Conservation (phyloP, 2,113 vertebrate species). For the Pholis gunnellus region DNA sequence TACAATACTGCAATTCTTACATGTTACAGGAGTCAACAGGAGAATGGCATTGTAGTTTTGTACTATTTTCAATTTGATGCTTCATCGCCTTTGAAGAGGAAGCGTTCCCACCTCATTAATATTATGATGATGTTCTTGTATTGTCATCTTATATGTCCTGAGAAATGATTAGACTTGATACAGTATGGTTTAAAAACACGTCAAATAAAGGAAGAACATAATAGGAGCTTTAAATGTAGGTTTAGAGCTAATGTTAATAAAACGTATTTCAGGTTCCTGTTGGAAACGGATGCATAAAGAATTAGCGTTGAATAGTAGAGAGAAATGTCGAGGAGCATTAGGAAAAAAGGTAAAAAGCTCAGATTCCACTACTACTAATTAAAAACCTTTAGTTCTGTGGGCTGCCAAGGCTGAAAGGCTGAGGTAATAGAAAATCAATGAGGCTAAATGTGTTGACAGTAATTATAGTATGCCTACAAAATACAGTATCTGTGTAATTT, state of each 20-base stretch:
- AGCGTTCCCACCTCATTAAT: not conserved
- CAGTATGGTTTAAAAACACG: not conserved
- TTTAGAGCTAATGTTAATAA: not conserved
- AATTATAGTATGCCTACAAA: not conserved
- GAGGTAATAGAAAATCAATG: slow-evolving; percentile 10
- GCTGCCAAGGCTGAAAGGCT: not conserved
- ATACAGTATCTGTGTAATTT: not conserved
- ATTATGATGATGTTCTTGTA: not conserved
- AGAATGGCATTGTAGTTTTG: not conserved
- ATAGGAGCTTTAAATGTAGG: not conserved
- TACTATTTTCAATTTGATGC: not conserved
- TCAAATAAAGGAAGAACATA: not conserved
- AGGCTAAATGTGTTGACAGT: not conserved
- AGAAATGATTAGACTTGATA: not conserved
- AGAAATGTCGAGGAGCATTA: not conserved
- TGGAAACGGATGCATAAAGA: slow-evolving; percentile 2
- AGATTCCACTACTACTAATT: not conserved
- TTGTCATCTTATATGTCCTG: not conserved
- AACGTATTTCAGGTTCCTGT: not conserved
- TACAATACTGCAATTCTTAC: not conserved
- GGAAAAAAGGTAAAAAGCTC: slow-evolving; percentile 16
- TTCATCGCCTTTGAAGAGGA: not conserved
- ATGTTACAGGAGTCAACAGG: no score
- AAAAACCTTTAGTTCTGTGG: not conserved
- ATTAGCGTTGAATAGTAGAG: not conserved